Conservation (phyloP, 2,888 invertebrate genomes). For the Drosophila fungiperda region DNA sequence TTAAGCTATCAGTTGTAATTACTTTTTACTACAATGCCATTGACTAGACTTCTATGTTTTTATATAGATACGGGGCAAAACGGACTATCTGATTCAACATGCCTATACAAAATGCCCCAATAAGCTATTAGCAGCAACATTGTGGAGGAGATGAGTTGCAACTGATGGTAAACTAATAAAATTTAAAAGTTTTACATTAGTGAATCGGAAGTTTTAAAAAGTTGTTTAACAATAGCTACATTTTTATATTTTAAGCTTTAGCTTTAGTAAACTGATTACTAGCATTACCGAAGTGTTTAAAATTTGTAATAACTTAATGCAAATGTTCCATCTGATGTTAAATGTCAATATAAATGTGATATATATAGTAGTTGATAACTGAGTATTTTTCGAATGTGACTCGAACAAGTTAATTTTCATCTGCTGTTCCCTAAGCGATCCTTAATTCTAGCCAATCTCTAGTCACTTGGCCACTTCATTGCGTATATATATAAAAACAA, state of each 20-base stretch:
- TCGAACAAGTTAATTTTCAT: slow-evolving; percentile 57
- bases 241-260: not conserved
- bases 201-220: too few species aligned
- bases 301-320: slow-evolving; percentile 4
- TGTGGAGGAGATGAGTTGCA: too few species aligned
- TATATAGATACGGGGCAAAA: not conserved
- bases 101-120: slow-evolving; percentile 52
- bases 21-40: not conserved
- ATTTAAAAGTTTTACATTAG: too few species aligned
- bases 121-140: too few species aligned
- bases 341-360: slow-evolving; percentile 1
- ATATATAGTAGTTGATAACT: slow-evolving; percentile 19
- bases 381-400: slow-evolving; percentile 8
- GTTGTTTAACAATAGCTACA: not conserved
- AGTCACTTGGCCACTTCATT: slow-evolving; percentile 34
- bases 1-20: slow-evolving; percentile 49
- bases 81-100: slow-evolving; percentile 39
- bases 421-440: slow-evolving; percentile 12
- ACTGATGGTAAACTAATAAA: too few species aligned
- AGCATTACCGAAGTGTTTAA: not conserved
- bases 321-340: slow-evolving; percentile 12
- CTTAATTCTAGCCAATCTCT: slow-evolving; percentile 34
- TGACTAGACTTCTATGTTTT: not conserved
- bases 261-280: not conserved
- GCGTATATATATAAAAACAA: not conserved